Evolutionary conservation across 2,797 vertebrate species (phyloP), one percentile per base, ranked within the genome.

Genomic region (Enteromius argenteus): DNA sequence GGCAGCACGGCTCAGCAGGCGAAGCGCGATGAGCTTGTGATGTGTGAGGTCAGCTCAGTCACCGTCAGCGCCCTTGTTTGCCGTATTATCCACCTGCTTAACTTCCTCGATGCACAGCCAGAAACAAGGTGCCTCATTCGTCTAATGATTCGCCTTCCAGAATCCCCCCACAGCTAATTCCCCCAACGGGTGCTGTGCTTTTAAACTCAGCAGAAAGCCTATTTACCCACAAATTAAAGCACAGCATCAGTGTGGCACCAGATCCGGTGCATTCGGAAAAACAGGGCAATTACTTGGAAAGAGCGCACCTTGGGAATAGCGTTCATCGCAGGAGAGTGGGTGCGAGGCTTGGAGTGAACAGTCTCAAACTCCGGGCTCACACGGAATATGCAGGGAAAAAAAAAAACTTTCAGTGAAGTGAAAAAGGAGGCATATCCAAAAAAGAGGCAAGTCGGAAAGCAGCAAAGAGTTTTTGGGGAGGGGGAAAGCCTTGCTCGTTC

Each of bases 151-250:
- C 80, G 9, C 51, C 86, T 90, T 81, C 46, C 73, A 85, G 76
- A 84, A 83, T 89, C 90, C 89, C 90, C 89, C 88, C 80, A 85
- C 88, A 86, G 88, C 81, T 88, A 79, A 88, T 86, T 89, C 89
- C 90, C 90, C 90, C 83, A 89, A 88, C 14, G 87, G 81, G 88
- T 78, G 76, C 86, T 35, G 72, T 39, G 90, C 91, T 90, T 92
- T 92, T 92, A 93, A 93, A 93, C 92, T 92, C 90, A 90, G 91
- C 91, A 91, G 91, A 93, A 93, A 92, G 91, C 88, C 86, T 92
- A 91, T 93, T 93, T 93, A 92, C 91, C 87, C 80, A 39, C 89
- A 92, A 92, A 93, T 93, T 90, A 92, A 94, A 91, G 90, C 86
- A 58, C 64, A 19, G 83, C 89, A 86, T 86, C 82, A 73, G 86